Evolutionary conservation across 2,113 vertebrate species (phyloP).

Genomic region (Galeopterus variegatus): DNA sequence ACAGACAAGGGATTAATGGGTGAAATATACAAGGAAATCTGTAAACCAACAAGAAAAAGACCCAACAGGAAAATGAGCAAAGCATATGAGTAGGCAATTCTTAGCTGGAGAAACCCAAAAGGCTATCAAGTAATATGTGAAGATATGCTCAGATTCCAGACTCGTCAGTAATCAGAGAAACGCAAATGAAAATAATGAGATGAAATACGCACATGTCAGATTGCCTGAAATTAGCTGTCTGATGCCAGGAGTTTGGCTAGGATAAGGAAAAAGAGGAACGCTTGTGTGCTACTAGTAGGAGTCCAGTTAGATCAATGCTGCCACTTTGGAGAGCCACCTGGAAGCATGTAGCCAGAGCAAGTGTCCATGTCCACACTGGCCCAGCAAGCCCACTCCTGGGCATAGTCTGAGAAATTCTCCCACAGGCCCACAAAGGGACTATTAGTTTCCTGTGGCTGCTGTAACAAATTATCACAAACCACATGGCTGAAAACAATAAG

Average conservation of each 20-base stretch:
- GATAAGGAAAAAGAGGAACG: not conserved
- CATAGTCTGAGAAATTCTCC: not conserved
- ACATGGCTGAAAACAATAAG: not conserved
- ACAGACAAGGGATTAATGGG: conserved; percentile 69
- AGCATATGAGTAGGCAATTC: conserved; percentile 76
- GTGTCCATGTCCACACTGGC: not conserved
- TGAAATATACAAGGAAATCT: conserved; percentile 72
- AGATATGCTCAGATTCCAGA: conserved; percentile 27
- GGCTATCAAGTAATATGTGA: conserved; percentile 32
- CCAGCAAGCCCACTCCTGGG: not conserved
- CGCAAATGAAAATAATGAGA: conserved; percentile 72
- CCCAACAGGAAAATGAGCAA: conserved; percentile 78
- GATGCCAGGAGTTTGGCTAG: conserved; percentile 67
- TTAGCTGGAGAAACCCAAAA: conserved; percentile 74
- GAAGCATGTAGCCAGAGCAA: not conserved
- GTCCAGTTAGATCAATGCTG: not conserved
- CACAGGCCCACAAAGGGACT: not conserved
- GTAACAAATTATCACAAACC: not conserved
- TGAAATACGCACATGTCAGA: conserved; percentile 52
- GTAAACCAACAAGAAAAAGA: conserved; percentile 70
- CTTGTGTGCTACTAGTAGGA: not conserved
- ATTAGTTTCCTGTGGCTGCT: not conserved
- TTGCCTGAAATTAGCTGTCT: conserved; percentile 51
- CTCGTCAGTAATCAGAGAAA: conserved; percentile 56
- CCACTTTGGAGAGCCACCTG: conserved; percentile 3